Evolutionary conservation across 2,113 vertebrate genomes (phyloP).

Genomic region (Polyodon spathula): DNA sequence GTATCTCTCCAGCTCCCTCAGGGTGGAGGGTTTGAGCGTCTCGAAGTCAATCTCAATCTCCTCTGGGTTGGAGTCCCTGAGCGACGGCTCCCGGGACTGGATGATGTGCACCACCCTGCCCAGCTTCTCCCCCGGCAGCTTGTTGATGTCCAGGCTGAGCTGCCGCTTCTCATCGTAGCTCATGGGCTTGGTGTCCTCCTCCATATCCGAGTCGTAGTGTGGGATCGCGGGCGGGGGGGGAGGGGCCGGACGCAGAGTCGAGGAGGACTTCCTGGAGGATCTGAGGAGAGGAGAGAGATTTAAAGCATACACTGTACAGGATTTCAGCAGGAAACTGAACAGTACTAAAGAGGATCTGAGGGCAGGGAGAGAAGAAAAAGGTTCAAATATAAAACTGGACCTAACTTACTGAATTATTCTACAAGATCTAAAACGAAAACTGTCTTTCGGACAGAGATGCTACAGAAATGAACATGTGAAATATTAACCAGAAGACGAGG

Average conservation of each 20-base stretch:
- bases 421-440: too few relatives aligned
- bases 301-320: too few relatives aligned
- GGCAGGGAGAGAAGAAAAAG: neutral
- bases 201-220: constrained; percentile 79
- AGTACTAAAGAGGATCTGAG: neutral
- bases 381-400: too few relatives aligned
- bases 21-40: constrained; percentile 82
- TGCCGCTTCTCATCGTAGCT: constrained; percentile 87
- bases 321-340: neutral
- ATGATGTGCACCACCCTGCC: constrained; percentile 91
- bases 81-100: constrained; percentile 79
- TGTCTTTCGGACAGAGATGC: too few relatives aligned
- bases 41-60: constrained; percentile 93
- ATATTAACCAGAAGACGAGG: too few relatives aligned
- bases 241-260: constrained; percentile 20
- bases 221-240: constrained; percentile 30
- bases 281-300: constrained; percentile 25
- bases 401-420: too few relatives aligned
- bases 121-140: constrained; percentile 82
- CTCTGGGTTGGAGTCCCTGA: constrained; percentile 85
- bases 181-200: constrained; percentile 84
- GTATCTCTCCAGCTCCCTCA: constrained; percentile 81
- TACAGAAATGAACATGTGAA: too few relatives aligned
- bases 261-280: constrained; percentile 47
- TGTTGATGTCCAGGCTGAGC: constrained; percentile 88